Evolutionary conservation across 2,888 invertebrate genomes (phyloP).

Genomic region (Oligia latruncula): DNA sequence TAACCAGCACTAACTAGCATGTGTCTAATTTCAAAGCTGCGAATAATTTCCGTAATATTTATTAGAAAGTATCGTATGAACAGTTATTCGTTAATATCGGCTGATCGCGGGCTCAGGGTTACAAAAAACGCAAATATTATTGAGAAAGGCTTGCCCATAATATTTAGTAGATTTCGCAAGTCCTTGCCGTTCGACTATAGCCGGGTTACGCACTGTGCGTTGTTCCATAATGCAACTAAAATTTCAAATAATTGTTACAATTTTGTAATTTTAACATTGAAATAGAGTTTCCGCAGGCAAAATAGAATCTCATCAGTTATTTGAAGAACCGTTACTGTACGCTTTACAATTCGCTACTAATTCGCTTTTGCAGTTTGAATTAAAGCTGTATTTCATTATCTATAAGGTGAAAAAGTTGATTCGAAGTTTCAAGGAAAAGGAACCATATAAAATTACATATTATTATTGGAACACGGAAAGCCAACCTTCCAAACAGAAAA

Average conservation of each 20-base stretch:
- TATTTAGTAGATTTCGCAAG: conserved; percentile 72
- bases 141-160: conserved; percentile 73
- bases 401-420: neutral
- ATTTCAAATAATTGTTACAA: conserved; percentile 39
- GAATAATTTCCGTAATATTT: conserved; percentile 50
- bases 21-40: conserved; percentile 28
- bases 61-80: conserved; percentile 66
- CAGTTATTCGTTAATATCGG: conserved; percentile 54
- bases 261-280: conserved; percentile 44
- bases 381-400: neutral
- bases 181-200: conserved; percentile 55
- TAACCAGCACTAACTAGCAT: conserved; percentile 10
- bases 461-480: conserved; percentile 52
- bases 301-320: conserved; percentile 26
- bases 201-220: conserved; percentile 69
- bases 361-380: neutral
- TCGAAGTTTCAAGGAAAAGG: conserved; percentile 27
- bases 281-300: conserved; percentile 25
- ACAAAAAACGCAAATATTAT: conserved; percentile 71
- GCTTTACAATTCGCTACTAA: neutral
- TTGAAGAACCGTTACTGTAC: neutral
- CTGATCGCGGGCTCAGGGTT: conserved; percentile 71
- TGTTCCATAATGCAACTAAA: conserved; percentile 54
- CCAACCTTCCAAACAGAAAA: conserved; percentile 19
- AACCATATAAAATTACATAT: conserved; percentile 11